Base-by-base conservation (phyloP, 2,797 vertebrate genomes). In the Champsocephalus gunnari region DNA sequence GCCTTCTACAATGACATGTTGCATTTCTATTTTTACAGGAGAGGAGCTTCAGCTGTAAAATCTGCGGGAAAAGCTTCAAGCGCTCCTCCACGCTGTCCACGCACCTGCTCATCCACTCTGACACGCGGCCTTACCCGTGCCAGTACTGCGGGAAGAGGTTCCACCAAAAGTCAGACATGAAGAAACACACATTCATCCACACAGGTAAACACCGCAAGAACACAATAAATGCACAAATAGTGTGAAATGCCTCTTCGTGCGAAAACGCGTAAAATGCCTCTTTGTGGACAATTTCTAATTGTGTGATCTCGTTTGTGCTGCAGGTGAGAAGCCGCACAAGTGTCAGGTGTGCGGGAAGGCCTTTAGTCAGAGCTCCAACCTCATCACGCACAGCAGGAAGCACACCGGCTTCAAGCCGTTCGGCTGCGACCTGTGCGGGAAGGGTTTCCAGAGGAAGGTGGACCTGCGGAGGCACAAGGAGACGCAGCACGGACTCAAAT, bases 151-250 rank as follows among this genome's bases (percentile, higher is more conserved):
- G 98, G 77, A 99, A 99, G 90, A 95, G 98, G 72, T 99, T 99
- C 90, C 98, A 99, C 88, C 98, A 99, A 88, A 99, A 99, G 92
- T 99, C 98, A 6, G 98, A 99, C 89, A 99, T 99, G 98, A 99
- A 99, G 87, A 99, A 99, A 71, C 98, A 99, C 93, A 99, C 98
- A 5, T 99, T 99, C 83, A 99, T 99, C 88, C 98, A 99, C 93
- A 99, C 98, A 85, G 98, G 98, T 99, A 75, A 88, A 28, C 7
- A 11, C 28, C 1, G n/a, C 2, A 17, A 12, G 16, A 63, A 47
- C 1, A 1, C 7, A 54, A 17, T 0, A 2, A 53, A 44, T 1
- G 14, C 4, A 17, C 14, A 10, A 11, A 10, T 45, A 17, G 32
- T 3, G 14, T 38, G 8, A n/a, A 43, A 53, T 2, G 13, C 3